Conservation (phyloP, 2,888 invertebrate species). For the Eurytoma adleriae region DNA sequence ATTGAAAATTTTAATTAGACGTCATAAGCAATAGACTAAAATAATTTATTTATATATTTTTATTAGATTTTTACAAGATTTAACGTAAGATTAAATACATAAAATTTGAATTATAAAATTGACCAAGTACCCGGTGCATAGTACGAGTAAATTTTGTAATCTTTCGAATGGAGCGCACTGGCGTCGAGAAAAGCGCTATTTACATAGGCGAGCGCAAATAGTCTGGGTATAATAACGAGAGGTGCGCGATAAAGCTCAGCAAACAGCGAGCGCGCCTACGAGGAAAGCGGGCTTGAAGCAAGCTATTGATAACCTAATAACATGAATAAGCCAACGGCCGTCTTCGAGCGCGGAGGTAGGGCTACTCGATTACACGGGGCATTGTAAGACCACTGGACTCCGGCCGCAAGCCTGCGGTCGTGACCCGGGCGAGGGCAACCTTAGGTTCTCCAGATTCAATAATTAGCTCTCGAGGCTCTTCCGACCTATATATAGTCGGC, state of each 20-base stretch:
- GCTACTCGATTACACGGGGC: conserved; percentile 29
- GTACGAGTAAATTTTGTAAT: no score
- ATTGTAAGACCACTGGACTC: conserved; percentile 31
- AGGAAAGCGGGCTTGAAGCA: conserved; percentile 19
- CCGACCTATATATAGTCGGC: conserved; percentile 11
- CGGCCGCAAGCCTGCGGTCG: conserved; percentile 39
- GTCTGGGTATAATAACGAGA: background rate
- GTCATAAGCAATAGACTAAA: no score
- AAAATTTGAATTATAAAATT: no score
- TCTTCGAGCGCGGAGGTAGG: background rate
- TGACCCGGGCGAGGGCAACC: conserved; percentile 17
- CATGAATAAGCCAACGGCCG: conserved; percentile 37
- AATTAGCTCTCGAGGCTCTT: conserved; percentile 46
- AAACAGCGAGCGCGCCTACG: conserved; percentile 1
- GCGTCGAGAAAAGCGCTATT: conserved; percentile 10
- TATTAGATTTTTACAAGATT: no score
- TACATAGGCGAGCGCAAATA: background rate
- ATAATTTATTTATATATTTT: no score
- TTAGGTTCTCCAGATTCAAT: conserved; percentile 45
- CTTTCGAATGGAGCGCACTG: background rate
- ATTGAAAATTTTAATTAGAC: no score
- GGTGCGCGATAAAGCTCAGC: conserved; percentile 14
- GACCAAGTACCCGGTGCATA: no score
- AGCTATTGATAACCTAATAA: conserved; percentile 49
- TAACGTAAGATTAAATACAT: no score